Percentiles rank a stretch among this genome's conserved stretches.
Conservation (phyloP, 2,888 invertebrate genomes). For the Melipona beecheii region DNA sequence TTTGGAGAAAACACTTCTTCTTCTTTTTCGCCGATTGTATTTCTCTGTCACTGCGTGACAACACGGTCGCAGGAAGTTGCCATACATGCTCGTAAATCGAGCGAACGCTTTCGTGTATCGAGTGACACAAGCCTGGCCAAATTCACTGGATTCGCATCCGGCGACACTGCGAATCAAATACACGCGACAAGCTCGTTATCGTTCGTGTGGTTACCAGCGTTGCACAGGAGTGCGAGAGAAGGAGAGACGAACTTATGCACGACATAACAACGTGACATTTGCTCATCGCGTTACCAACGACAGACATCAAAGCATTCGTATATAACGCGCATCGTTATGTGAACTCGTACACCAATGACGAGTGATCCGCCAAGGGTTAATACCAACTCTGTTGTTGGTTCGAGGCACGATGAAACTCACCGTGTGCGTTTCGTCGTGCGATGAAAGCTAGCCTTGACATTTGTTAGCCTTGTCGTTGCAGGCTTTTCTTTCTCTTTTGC, state of each 20-base stretch:
- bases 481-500: too few relatives aligned
- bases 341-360: conserved; percentile 17
- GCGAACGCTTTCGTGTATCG: conserved; percentile 70
- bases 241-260: conserved; percentile 34
- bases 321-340: conserved; percentile 55
- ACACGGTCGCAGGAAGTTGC: conserved; percentile 41
- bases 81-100: conserved; percentile 65
- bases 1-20: neutral
- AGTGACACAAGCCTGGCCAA: conserved; percentile 61
- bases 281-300: conserved; percentile 61
- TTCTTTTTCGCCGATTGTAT: neutral
- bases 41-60: conserved; percentile 32
- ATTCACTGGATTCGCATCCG: conserved; percentile 58
- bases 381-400: neutral
- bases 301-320: conserved; percentile 60
- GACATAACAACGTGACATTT: conserved; percentile 50
- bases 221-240: conserved; percentile 16
- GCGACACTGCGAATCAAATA: conserved; percentile 59
- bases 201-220: conserved; percentile 41
- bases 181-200: conserved; percentile 66
- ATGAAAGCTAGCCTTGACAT: neutral
- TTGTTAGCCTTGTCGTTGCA: too few relatives aligned
- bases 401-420: neutral
- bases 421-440: neutral
- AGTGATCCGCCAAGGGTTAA: conserved; percentile 34